Base-by-base conservation (phyloP, 2,888 invertebrate genomes). In the Eustalomyia histrio region DNA sequence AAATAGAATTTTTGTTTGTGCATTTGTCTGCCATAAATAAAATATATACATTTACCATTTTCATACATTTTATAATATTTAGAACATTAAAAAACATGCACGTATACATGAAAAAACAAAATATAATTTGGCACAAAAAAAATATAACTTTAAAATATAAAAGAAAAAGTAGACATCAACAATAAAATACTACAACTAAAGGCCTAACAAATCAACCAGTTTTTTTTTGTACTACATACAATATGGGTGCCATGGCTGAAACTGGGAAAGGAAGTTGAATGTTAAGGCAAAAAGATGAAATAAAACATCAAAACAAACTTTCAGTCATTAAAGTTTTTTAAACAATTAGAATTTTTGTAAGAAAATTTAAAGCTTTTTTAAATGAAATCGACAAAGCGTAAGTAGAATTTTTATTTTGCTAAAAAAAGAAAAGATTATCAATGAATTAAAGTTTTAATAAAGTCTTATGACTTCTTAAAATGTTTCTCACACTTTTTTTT, bases 21-120 rank as follows among this genome's bases (percentile, higher is more conserved):
- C 80, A 61, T 80, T 74, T 76, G 80, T 80, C 69, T 76, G 76
- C 43, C 76, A 71, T 81, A 61, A 81, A 81, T 81, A 78, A 81
- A 74, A 74, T 81, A 81, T 78, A 52, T 8, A 58, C 29, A 50
- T 24, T 18, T 18, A 24, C 6, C n/a, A 53, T 76, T 71, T 71
- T 43, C 47, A 50, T 71, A 39, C 52, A 60, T 71, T 71, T 76
- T 53, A 53, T 21, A 57, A 16, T 17, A 60, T n/a, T n/a, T 7
- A 65, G 12, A 43, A 29, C 52, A 52, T 12, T 8, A 52, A 64
- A 18, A 60, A 53, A 33, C 72, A 33, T 47, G 60, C 65, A 78
- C 65, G 47, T 71, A 39, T 21, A 35, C 5, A 16, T 3, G 16
- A n/a, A 12, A 53, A 53, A 57, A 53, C 16, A 53, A 53, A 57